Percentiles rank a stretch among this genome's conserved stretches.
Conservation (phyloP, 2,797 vertebrate species). For the Galagoides demidoff region DNA sequence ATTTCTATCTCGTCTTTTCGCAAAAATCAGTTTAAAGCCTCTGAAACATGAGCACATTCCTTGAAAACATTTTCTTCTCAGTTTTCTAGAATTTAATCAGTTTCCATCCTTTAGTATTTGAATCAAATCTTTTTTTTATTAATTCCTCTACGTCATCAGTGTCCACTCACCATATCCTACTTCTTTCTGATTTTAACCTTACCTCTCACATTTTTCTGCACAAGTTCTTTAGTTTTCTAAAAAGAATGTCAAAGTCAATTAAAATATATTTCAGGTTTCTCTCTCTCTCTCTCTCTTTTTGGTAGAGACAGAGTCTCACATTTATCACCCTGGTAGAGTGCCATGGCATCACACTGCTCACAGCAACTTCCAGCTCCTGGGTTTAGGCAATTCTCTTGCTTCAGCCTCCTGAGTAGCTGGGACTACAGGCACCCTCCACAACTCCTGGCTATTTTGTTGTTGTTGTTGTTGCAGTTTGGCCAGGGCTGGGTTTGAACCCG, state of each 20-base stretch:
- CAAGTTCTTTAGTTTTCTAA: neutral
- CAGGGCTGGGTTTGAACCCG: too few relatives aligned
- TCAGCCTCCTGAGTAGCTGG: too few relatives aligned
- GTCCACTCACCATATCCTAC: neutral
- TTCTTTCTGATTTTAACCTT: neutral
- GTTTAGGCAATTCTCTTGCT: too few relatives aligned
- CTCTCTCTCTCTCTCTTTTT: neutral
- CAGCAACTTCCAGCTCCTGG: too few relatives aligned
- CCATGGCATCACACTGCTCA: too few relatives aligned
- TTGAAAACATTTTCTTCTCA: neutral
- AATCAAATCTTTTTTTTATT: neutral
- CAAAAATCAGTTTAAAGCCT: conserved; percentile 17
- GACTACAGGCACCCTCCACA: too few relatives aligned
- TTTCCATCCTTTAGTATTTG: neutral
- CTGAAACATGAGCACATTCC: neutral
- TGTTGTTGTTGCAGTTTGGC: too few relatives aligned
- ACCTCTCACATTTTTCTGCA: neutral
- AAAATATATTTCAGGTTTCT: neutral
- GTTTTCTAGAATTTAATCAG: neutral
- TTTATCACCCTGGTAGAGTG: too few relatives aligned
- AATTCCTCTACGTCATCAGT: neutral
- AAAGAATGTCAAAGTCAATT: conserved; percentile 3
- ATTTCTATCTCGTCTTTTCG: neutral
- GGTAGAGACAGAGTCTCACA: too few relatives aligned
- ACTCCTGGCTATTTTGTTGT: too few relatives aligned